phyloP scores from a whole-genome alignment of 2,888 invertebrate species.

The Drosophila parthenogenetica region DNA sequence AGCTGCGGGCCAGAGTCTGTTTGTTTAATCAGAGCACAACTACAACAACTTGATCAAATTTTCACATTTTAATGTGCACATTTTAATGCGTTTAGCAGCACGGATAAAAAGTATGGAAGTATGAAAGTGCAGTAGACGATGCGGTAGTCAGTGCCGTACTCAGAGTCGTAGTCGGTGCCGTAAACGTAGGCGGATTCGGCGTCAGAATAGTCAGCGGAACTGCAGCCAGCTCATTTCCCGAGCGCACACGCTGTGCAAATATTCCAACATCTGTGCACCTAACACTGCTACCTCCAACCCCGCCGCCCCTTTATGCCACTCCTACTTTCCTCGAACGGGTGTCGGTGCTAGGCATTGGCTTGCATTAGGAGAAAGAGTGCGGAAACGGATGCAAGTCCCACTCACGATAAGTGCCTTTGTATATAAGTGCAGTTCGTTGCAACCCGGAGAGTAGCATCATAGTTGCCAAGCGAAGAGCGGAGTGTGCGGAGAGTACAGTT shows the following conservation, averaged over 20 bases:
- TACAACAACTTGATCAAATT: constrained; percentile 60
- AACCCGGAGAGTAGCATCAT: constrained; percentile 1
- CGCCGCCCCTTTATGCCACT: not conserved
- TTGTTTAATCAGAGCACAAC: constrained; percentile 56
- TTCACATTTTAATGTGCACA: constrained; percentile 64
- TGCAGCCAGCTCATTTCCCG: constrained; percentile 69
- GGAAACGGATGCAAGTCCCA: constrained; percentile 69
- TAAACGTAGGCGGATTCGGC: not conserved
- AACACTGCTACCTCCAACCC: not conserved
- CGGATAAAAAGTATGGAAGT: not conserved
- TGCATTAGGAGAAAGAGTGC: constrained; percentile 60
- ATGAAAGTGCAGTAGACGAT: not conserved
- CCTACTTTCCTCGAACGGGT: not conserved
- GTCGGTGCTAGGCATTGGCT: constrained; percentile 54
- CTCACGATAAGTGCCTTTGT: constrained; percentile 70
- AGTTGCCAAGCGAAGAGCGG: not conserved
- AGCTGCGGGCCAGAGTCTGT: constrained; percentile 25
- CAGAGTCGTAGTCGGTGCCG: not conserved
- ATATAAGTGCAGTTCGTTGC: constrained; percentile 59
- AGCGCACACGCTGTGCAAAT: constrained; percentile 63
- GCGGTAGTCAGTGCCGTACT: too few relatives aligned
- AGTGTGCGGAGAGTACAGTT: too few relatives aligned
- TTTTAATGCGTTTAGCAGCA: constrained; percentile 58
- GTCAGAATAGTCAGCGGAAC: constrained; percentile 43
- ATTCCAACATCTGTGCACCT: constrained; percentile 46